Evolutionary conservation across 2,113 vertebrate species (phyloP).

Genomic region (Oriolus oriolus): DNA sequence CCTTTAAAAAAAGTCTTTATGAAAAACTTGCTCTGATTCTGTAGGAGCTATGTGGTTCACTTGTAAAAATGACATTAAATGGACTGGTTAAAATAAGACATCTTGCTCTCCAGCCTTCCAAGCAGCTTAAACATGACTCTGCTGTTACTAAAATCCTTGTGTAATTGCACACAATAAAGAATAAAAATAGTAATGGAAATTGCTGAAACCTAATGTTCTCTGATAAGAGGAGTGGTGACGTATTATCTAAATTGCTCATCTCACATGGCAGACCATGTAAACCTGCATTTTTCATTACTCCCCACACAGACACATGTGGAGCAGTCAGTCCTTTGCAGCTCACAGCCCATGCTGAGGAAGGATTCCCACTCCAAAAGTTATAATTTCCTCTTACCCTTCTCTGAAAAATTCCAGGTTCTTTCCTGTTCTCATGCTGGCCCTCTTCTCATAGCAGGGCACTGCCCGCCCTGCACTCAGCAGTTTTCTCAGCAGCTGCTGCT

Average conservation of each 20-base stretch:
- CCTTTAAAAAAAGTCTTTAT: neutral
- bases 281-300: neutral
- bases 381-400: neutral
- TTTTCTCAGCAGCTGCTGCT: neutral
- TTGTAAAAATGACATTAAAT: neutral
- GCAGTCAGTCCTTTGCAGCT: neutral
- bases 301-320: neutral
- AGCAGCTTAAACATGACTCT: neutral
- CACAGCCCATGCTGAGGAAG: neutral
- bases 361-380: neutral
- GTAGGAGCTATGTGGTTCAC: neutral
- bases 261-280: neutral
- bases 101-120: neutral
- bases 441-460: fast-evolving
- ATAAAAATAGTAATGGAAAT: conserved; percentile 61
- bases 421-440: neutral
- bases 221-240: conserved; percentile 40
- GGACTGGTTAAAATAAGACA: neutral
- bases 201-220: conserved; percentile 19
- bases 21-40: neutral
- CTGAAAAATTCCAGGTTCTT: neutral
- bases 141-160: conserved; percentile 10
- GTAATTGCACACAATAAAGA: conserved; percentile 37
- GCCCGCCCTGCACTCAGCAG: neutral
- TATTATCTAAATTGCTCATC: neutral